These are phyloP conservation scores for Basileuterus tristriatus DNA, from an alignment of 2,797 vertebrate genomes.

Conservation along the genomic window DNA sequence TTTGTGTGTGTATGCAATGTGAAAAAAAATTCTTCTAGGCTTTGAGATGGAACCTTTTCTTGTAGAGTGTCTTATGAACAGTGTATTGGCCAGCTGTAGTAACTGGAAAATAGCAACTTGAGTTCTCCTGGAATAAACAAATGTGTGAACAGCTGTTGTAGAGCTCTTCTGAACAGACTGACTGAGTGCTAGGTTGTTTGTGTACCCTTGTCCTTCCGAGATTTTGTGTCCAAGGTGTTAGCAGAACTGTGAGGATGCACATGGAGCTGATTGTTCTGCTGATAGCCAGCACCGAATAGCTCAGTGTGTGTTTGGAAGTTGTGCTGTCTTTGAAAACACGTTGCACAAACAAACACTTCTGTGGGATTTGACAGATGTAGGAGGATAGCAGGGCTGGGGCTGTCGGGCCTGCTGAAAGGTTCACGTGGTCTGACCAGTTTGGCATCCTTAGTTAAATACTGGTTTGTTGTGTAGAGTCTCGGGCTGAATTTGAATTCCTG, in stretches of 20 bases:
- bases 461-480: neutral
- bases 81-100: neutral
- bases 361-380: neutral
- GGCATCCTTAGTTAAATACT: neutral
- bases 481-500: neutral
- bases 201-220: neutral
- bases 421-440: slow-evolving; percentile 2
- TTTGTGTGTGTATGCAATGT: neutral
- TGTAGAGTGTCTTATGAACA: neutral
- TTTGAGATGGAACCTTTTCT: neutral
- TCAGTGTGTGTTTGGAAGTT: slow-evolving; percentile 6
- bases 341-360: neutral
- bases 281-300: neutral
- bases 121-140: neutral
- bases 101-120: neutral
- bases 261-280: neutral
- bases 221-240: neutral
- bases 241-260: neutral
- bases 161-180: neutral
- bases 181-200: neutral
- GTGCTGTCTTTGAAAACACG: slow-evolving; percentile 5
- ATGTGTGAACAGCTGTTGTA: neutral
- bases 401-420: neutral
- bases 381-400: neutral
- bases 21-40: neutral